A percentile compares a stretch with the other conserved stretches of the same genome.
Conservation (phyloP, 2,797 vertebrate genomes). For the Myotis findleyi region DNA sequence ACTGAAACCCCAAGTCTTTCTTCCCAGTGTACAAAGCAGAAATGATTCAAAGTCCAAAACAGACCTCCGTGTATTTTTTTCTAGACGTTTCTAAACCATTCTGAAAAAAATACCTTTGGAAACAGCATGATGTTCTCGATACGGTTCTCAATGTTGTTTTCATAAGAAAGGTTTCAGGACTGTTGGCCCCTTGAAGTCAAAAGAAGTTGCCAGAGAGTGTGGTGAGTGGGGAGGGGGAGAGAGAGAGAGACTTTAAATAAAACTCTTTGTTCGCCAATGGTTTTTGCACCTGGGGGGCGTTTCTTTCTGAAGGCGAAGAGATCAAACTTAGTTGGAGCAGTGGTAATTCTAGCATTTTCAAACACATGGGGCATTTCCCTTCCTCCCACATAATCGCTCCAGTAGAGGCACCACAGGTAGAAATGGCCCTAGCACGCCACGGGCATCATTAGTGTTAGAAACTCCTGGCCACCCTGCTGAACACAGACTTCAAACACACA, state of each 20-base stretch:
- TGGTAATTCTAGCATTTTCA: slow-evolving; percentile 59
- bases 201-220: neutral
- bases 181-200: neutral
- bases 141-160: neutral
- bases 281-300: neutral
- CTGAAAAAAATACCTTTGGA: neutral
- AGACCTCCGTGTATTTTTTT: neutral
- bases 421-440: neutral
- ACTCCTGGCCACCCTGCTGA: neutral
- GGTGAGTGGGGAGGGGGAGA: neutral
- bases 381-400: neutral
- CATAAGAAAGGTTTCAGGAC: neutral
- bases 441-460: neutral
- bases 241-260: neutral
- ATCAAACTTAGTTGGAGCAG: slow-evolving; percentile 27
- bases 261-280: neutral
- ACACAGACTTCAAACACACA: neutral
- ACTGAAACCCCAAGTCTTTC: neutral
- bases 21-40: neutral
- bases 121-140: neutral
- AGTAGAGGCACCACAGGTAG: slow-evolving; percentile 18
- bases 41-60: neutral
- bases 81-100: slow-evolving; percentile 1
- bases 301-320: slow-evolving; percentile 44
- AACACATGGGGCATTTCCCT: neutral